These are phyloP conservation scores for Corvus moneduloides DNA, from an alignment of 2,113 vertebrate species.

Conservation along the genomic window DNA sequence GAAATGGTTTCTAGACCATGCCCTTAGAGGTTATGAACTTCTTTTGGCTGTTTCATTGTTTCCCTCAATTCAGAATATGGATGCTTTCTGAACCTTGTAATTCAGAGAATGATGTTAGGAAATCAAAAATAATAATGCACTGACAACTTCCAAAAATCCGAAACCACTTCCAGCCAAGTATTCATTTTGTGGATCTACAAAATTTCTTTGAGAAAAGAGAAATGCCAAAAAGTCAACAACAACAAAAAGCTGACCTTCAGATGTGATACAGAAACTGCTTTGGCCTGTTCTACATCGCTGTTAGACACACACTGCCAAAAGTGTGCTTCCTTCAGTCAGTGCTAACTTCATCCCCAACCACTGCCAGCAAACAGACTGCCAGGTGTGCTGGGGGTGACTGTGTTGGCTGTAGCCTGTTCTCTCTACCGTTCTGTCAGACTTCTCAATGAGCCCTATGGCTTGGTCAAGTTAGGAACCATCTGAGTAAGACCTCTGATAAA, in stretches of 20 bases:
- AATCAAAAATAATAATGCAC: not conserved
- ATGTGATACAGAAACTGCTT: not conserved
- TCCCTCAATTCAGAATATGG: not conserved
- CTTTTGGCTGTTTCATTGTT: not conserved
- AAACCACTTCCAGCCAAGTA: not conserved
- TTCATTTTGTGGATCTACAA: not conserved
- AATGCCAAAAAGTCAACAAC: not conserved
- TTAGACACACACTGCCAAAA: not conserved
- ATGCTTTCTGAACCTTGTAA: not conserved
- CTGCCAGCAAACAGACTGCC: not conserved
- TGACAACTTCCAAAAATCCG: not conserved
- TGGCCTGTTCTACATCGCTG: not conserved
- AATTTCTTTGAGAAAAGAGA: not conserved
- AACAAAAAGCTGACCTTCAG: not conserved
- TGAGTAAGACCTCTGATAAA: not conserved
- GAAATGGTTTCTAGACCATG: not conserved
- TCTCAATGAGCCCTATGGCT: not conserved
- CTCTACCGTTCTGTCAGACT: not conserved
- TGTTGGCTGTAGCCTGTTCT: not conserved
- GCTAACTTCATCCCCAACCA: not conserved
- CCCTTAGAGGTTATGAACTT: not conserved
- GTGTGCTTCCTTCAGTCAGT: not conserved
- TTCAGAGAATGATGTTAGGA: not conserved
- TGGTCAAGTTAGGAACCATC: not conserved
- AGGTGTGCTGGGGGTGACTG: not conserved